Evolutionary conservation across 2,113 vertebrate species (phyloP).

Genomic region (Climacteris rufus): DNA sequence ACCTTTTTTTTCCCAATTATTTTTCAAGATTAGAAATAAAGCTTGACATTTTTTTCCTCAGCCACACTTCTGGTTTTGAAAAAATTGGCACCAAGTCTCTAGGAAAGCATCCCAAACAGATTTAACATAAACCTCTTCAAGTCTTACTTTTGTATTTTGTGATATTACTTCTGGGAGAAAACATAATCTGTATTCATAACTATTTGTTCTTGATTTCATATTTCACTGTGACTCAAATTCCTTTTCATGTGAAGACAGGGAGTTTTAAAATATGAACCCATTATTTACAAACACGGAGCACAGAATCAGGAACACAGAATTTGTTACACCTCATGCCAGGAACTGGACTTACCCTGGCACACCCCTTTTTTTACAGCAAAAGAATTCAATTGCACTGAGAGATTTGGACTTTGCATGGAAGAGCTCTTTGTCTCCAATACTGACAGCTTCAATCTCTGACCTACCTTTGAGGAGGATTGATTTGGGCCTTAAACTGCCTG

Average conservation of each 20-base stretch:
- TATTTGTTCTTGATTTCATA: neutral
- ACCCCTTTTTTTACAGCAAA: neutral
- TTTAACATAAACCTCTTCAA: neutral
- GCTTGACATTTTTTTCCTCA: neutral
- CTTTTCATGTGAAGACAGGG: neutral
- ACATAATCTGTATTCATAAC: neutral
- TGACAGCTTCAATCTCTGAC: constrained; percentile 12
- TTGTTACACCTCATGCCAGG: neutral
- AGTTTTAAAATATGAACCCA: constrained; percentile 14
- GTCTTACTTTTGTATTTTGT: neutral
- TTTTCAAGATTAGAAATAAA: neutral
- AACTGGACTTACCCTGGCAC: neutral
- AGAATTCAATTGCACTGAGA: neutral
- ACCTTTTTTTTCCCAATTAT: neutral
- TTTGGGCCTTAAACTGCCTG: neutral
- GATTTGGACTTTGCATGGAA: neutral
- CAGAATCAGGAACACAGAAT: neutral
- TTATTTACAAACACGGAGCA: neutral
- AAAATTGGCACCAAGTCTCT: neutral
- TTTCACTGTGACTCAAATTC: neutral
- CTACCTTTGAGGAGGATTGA: constrained; percentile 7
- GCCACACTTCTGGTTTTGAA: neutral
- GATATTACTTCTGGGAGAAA: neutral
- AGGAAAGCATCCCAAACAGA: neutral
- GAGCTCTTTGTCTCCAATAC: neutral